These are phyloP conservation scores for Zaprionus kolodkinae DNA, from an alignment of 1,140 invertebrate species.

Conservation along the genomic window DNA sequence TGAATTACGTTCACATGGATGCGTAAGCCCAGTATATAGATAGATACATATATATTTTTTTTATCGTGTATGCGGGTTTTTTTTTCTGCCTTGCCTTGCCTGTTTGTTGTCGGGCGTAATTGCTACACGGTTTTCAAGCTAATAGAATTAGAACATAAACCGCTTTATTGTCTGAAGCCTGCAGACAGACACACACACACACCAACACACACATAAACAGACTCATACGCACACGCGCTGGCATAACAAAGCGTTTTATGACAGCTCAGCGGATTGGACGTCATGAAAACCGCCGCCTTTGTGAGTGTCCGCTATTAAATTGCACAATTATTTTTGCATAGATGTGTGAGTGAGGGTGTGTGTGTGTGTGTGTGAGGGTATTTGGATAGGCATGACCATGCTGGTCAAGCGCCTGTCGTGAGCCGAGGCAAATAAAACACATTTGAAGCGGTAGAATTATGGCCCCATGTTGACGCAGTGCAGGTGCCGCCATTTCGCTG, in stretches of 20 bases:
- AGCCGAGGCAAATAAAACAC: conserved; percentile 53
- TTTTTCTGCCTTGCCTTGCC: conserved; percentile 5
- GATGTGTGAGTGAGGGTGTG: conserved; percentile 15
- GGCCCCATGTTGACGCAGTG: conserved; percentile 66
- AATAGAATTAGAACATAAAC: conserved; percentile 81
- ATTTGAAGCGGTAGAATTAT: conserved; percentile 58
- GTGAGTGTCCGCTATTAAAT: conserved; percentile 56
- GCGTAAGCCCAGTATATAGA: conserved; percentile 12
- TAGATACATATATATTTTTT: not conserved
- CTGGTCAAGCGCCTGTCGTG: conserved; percentile 46
- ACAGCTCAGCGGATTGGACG: conserved; percentile 64
- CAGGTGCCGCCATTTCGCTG: conserved; percentile 67
- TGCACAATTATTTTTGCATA: conserved; percentile 53
- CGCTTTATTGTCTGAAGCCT: conserved; percentile 67
- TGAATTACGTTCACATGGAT: conserved; percentile 42
- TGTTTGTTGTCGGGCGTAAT: conserved; percentile 56
- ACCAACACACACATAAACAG: conserved; percentile 8
- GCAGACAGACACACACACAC: conserved; percentile 12
- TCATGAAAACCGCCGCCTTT: conserved; percentile 57
- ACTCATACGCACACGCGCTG: conserved; percentile 12
- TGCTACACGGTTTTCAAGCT: conserved; percentile 68
- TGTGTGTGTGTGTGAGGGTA: conserved; percentile 3
- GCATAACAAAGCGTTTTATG: conserved; percentile 70
- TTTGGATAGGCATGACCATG: conserved; percentile 11
- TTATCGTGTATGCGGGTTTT: not conserved